A percentile compares a stretch with the other conserved stretches of the same genome.
These are phyloP conservation scores for Lepilemur ruficaudatus DNA, from an alignment of 2,797 vertebrate genomes.

Conservation along the genomic window DNA sequence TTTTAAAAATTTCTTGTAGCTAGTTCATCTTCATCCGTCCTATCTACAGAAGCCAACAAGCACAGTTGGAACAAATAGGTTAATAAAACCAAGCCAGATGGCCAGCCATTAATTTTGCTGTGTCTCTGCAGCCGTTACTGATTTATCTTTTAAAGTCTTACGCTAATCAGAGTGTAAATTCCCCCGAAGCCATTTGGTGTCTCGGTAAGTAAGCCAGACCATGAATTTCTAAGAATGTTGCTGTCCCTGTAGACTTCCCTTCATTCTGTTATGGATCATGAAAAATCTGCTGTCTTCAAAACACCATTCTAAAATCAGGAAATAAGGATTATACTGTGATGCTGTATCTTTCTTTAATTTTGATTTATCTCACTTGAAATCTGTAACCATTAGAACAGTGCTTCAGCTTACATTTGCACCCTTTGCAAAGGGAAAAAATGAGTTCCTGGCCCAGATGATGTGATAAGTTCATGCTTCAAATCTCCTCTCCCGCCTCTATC, in stretches of 20 bases:
- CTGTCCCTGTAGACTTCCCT: neutral
- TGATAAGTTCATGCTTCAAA: neutral
- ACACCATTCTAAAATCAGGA: neutral
- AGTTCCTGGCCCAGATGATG: neutral
- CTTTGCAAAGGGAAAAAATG: neutral
- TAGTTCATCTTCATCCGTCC: slow-evolving; percentile 45
- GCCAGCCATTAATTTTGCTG: slow-evolving; percentile 42
- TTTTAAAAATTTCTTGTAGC: neutral
- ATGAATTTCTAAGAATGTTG: slow-evolving; percentile 52
- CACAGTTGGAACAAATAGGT: slow-evolving; percentile 63
- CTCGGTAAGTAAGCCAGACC: slow-evolving; percentile 47
- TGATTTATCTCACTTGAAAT: neutral
- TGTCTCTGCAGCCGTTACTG: slow-evolving; percentile 13
- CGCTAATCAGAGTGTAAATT: slow-evolving; percentile 57
- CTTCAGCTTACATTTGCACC: neutral
- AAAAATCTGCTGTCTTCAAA: neutral
- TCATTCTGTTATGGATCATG: neutral
- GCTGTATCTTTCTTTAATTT: neutral
- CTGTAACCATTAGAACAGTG: neutral
- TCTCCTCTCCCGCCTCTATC: neutral
- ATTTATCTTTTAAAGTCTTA: slow-evolving; percentile 50
- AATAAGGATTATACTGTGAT: neutral
- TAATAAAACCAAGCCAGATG: slow-evolving; percentile 69
- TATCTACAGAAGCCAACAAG: neutral
- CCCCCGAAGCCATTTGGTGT: slow-evolving; percentile 44